Conservation (phyloP, 2,113 vertebrate genomes). For the Dendrocopos noguchii region DNA sequence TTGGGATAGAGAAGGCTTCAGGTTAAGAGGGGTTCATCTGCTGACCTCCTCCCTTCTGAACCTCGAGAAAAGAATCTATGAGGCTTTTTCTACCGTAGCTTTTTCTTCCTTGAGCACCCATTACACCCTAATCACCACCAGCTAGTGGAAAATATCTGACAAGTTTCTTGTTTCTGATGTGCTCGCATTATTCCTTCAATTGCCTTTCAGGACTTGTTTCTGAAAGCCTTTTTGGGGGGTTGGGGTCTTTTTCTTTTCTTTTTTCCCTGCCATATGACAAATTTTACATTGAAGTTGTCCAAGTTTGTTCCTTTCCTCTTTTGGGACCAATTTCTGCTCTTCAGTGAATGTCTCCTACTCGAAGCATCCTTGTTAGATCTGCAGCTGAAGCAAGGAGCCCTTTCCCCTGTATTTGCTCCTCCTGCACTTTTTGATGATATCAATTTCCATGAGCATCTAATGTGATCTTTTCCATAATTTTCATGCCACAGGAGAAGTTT, state of each 20-base stretch:
- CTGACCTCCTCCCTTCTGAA: background rate
- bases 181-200: background rate
- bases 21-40: too few species aligned
- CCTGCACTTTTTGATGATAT: background rate
- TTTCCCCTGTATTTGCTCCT: background rate
- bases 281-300: background rate
- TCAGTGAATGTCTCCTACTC: background rate
- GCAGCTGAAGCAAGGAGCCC: background rate
- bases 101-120: background rate
- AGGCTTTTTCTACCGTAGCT: background rate
- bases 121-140: slow-evolving; percentile 20
- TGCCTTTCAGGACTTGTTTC: background rate
- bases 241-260: background rate
- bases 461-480: slow-evolving; percentile 22
- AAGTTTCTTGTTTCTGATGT: slow-evolving; percentile 22
- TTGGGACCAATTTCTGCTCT: background rate
- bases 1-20: background rate
- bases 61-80: slow-evolving; percentile 33
- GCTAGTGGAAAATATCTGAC: background rate
- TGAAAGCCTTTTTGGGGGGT: background rate
- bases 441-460: background rate
- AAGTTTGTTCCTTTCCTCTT: background rate
- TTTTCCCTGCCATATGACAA: background rate
- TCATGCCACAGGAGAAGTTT: slow-evolving; percentile 25
- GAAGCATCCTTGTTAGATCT: background rate